phyloP scores from a whole-genome alignment of 2,113 vertebrate species.

The Planiliza haematocheilus region DNA sequence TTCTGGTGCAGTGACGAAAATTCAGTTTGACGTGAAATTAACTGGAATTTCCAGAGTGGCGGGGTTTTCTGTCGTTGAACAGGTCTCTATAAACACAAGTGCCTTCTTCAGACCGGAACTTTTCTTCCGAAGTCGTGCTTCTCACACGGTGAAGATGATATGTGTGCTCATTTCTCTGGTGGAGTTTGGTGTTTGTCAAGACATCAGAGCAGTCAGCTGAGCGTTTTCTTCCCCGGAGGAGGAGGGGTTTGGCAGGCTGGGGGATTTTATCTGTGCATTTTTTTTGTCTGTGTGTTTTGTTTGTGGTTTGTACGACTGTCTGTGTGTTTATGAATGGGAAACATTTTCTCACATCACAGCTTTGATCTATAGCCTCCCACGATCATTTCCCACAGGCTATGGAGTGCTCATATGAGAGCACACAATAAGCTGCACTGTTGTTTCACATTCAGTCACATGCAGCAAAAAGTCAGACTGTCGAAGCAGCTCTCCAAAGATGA shows the following conservation, averaged over 20 bases:
- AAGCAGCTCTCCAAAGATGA: conserved; percentile 8
- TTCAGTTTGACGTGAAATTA: not conserved
- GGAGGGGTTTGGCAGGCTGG: conserved; percentile 51
- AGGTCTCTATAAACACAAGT: not conserved
- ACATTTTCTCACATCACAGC: conserved; percentile 64
- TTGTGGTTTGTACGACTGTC: conserved; percentile 42
- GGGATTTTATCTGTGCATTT: conserved; percentile 68
- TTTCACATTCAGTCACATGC: conserved; percentile 70
- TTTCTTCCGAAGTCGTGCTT: not conserved
- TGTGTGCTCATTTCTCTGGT: not conserved
- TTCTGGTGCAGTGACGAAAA: not conserved
- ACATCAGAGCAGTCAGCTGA: conserved; percentile 66
- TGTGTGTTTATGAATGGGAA: conserved; percentile 52
- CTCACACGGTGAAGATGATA: not conserved
- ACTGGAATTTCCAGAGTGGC: not conserved
- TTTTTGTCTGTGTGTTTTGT: conserved; percentile 50
- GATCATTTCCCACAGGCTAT: conserved; percentile 63
- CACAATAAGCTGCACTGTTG: conserved; percentile 74
- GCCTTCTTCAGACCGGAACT: not conserved
- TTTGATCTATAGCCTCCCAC: conserved; percentile 75
- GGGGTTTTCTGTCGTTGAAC: not conserved
- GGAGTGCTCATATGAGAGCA: conserved; percentile 49
- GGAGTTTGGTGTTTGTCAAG: not conserved
- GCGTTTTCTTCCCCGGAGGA: conserved; percentile 40
- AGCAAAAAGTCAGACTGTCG: conserved; percentile 35